phyloP scores from a whole-genome alignment of 2,888 invertebrate genomes.

The Stomorhina lunata region DNA sequence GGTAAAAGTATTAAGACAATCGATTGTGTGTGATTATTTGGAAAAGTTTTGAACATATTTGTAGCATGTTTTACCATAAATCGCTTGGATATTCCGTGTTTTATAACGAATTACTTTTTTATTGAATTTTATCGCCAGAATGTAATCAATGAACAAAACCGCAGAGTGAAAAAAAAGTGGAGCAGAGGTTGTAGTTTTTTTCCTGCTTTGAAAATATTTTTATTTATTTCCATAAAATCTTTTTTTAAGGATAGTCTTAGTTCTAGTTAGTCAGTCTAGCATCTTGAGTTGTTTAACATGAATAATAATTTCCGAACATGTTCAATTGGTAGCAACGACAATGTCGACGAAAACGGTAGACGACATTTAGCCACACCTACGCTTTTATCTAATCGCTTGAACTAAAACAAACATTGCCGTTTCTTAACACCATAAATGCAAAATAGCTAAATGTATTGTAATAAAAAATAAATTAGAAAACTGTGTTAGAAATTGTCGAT shows the following conservation, averaged over 20 bases:
- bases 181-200: constrained; percentile 32
- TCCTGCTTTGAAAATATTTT: no score
- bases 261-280: constrained; percentile 21
- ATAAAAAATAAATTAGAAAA: constrained; percentile 45
- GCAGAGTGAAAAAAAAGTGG: constrained; percentile 36
- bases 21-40: not conserved
- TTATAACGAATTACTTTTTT: not conserved
- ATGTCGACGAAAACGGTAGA: constrained; percentile 53
- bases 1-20: no score
- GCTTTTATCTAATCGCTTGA: constrained; percentile 40
- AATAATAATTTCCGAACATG: constrained; percentile 50
- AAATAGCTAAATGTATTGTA: not conserved
- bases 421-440: not conserved
- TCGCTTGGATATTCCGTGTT: not conserved
- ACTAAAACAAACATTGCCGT: constrained; percentile 32
- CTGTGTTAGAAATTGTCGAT: constrained; percentile 23
- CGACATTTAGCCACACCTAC: constrained; percentile 65
- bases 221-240: constrained; percentile 40
- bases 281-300: constrained; percentile 50
- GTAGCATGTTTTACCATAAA: not conserved
- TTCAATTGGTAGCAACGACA: not conserved
- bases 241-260: constrained; percentile 54
- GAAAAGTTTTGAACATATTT: constrained; percentile 1
- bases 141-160: constrained; percentile 53
- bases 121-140: constrained; percentile 44